phyloP scores from a whole-genome alignment of 2,888 invertebrate genomes.

The Tineola bisselliella region DNA sequence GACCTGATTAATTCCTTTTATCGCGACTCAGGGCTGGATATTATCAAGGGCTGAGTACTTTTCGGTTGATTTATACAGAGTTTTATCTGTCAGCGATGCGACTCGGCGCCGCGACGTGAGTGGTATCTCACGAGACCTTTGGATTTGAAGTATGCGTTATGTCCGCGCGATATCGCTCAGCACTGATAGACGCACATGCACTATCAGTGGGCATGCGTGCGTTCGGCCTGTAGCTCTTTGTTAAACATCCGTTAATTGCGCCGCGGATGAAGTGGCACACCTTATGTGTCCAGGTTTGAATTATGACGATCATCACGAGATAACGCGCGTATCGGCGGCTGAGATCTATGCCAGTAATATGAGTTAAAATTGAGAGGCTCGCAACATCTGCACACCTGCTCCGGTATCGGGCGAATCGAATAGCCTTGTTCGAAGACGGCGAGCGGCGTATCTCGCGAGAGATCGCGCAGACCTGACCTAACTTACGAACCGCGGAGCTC shows the following conservation, averaged over 20 bases:
- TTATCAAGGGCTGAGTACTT: conserved; percentile 31
- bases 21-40: conserved; percentile 22
- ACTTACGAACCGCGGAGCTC: neutral
- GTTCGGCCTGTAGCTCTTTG: neutral
- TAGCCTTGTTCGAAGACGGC: neutral
- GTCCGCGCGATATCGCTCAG: neutral
- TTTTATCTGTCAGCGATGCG: conserved; percentile 29
- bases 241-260: neutral
- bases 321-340: conserved; percentile 8
- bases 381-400: conserved; percentile 2
- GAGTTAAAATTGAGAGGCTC: conserved; percentile 5
- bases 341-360: conserved; percentile 9
- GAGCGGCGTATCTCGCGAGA: conserved; percentile 20
- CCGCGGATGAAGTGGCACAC: neutral
- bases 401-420: conserved; percentile 3
- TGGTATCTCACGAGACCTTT: conserved; percentile 18
- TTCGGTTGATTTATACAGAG: conserved; percentile 31
- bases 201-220: neutral
- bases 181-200: neutral
- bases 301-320: conserved; percentile 11
- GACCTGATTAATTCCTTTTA: conserved; percentile 41
- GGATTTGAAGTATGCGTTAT: conserved; percentile 7
- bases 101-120: conserved; percentile 25
- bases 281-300: neutral
- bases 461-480: conserved; percentile 8